These are phyloP conservation scores for Babyrousa celebensis DNA, from an alignment of 2,797 vertebrate species.

Conservation along the genomic window DNA sequence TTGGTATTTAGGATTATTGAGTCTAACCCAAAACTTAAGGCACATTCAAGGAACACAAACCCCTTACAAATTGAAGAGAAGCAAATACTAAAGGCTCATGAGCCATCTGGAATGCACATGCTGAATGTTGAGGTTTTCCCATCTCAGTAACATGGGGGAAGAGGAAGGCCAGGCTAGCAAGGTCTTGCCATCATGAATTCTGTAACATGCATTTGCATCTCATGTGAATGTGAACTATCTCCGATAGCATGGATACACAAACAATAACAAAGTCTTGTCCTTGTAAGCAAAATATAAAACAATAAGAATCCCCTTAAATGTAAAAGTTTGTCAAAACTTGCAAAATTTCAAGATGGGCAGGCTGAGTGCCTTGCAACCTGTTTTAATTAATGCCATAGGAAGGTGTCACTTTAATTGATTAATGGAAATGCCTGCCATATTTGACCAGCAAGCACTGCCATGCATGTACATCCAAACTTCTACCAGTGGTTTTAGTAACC, in stretches of 20 bases:
- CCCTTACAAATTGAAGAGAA: conserved; percentile 78
- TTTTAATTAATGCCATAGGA: conserved; percentile 54
- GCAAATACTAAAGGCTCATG: conserved; percentile 58
- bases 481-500: background rate
- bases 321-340: conserved; percentile 59
- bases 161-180: background rate
- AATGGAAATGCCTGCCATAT: background rate
- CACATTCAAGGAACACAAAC: conserved; percentile 76
- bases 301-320: conserved; percentile 41
- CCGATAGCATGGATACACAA: conserved; percentile 9
- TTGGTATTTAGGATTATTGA: conserved; percentile 81
- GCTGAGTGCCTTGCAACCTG: background rate
- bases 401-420: conserved; percentile 9
- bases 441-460: background rate
- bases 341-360: conserved; percentile 54
- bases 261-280: conserved; percentile 10
- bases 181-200: background rate
- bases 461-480: background rate
- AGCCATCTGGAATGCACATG: conserved; percentile 69
- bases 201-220: background rate
- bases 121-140: background rate
- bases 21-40: conserved; percentile 79
- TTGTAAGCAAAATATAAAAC: conserved; percentile 61
- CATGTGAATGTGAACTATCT: conserved; percentile 47
- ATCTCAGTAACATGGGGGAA: background rate